These are phyloP conservation scores for Odiellus spinosus DNA, from an alignment of 2,888 invertebrate genomes.

Conservation along the genomic window DNA sequence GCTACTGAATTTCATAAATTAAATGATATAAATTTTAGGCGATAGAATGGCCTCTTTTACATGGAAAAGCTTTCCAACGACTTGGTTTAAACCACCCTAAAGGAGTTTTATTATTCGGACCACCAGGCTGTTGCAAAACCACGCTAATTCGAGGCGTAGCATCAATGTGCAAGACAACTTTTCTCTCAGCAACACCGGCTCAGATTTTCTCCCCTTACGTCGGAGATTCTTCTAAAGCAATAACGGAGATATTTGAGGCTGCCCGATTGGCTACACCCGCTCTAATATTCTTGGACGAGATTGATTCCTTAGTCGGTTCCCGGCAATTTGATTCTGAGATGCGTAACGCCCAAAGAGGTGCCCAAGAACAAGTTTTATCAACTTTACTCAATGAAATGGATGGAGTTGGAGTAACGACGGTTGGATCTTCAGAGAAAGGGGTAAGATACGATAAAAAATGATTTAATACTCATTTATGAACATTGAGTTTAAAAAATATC, in stretches of 20 bases:
- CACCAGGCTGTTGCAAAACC: slow-evolving; percentile 50
- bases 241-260: slow-evolving; percentile 38
- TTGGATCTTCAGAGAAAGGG: no score
- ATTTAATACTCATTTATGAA: no score
- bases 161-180: slow-evolving; percentile 33
- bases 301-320: slow-evolving; percentile 34
- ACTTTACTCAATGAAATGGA: slow-evolving; percentile 49
- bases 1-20: no score
- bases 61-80: slow-evolving; percentile 38
- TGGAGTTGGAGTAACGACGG: slow-evolving; percentile 35
- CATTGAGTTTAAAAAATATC: no score
- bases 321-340: slow-evolving; percentile 21
- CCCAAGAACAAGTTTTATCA: slow-evolving; percentile 43
- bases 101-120: slow-evolving; percentile 44
- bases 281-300: slow-evolving; percentile 47
- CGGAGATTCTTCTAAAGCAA: slow-evolving; percentile 45
- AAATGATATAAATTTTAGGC: slow-evolving; percentile 24
- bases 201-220: slow-evolving; percentile 48
- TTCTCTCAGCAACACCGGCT: slow-evolving; percentile 42
- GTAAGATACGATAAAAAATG: no score
- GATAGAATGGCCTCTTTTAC: slow-evolving; percentile 41
- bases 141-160: slow-evolving; percentile 43
- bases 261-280: slow-evolving; percentile 43
- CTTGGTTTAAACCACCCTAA: slow-evolving; percentile 41
- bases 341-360: slow-evolving; percentile 26